Base-by-base conservation (phyloP, 2,888 invertebrate genomes). In the Patella ulyssiponensis region DNA sequence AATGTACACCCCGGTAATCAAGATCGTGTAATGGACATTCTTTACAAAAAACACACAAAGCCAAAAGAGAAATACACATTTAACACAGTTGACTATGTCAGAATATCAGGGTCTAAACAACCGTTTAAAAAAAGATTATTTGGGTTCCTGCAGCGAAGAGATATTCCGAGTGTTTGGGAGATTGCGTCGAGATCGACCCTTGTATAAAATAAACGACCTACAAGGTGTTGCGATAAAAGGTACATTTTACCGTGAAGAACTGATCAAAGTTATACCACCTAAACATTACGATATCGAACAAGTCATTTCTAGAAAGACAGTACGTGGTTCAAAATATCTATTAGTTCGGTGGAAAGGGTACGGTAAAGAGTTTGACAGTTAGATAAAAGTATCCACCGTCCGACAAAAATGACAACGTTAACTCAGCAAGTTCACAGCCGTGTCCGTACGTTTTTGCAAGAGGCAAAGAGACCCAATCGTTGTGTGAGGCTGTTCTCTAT, bases 1-100 rank as follows among this genome's bases (percentile, higher is more conserved):
- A 58, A 78, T 23, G 81, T 83, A n/a, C 79, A 76, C 44, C 23
- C 71, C 5, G 54, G 15, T 14, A 83, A 79, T 15, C n/a, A 58
- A 15, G 17, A 58, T 14, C 3, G 17, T 5, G 58, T 58, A 4
- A n/a, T 58, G 9, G 20, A 58, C 17, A 58, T 20, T 12, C 58
- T 58, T 17, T 58, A 12, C 58, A 17, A 17, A n/a, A 7, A 17
- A 5, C 5, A 1, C 17, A 58, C 17, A 58, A 58, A 17, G 1
- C 3, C 1, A 12, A 58, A 14, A 58, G 58, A 58, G 17, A 58
- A 58, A 58, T 7, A 17, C 5, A 58, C 17, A 58, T 58, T 58
- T 9, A 58, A 58, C 4, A 15, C 12, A 1, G 58, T 4, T 7
- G 58, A 58, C 20, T n/a, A 58, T 58, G 58, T 58, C 9, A 4